Evolutionary conservation across 2,888 invertebrate genomes (phyloP).

Genomic region (Sminthurinus aureus): DNA sequence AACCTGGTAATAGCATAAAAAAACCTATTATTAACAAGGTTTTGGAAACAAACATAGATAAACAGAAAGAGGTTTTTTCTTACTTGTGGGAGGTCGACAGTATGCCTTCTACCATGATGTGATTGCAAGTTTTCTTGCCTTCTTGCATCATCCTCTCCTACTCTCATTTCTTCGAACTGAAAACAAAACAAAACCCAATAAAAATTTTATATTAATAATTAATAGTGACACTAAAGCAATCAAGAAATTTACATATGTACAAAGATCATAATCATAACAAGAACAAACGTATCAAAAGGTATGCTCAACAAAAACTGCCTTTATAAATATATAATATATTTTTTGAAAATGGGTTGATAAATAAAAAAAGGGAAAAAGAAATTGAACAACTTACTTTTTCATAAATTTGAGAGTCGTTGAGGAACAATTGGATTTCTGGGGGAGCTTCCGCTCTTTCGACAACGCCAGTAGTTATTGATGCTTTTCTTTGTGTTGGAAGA

Average conservation of each 20-base stretch:
- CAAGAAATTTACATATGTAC: background rate
- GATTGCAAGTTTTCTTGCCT: slow-evolving; percentile 53
- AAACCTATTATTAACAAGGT: background rate
- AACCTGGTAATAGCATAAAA: too few relatives aligned
- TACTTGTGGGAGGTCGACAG: slow-evolving; percentile 60
- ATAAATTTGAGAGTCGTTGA: slow-evolving; percentile 68
- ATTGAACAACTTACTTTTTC: slow-evolving; percentile 68
- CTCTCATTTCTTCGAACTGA: slow-evolving; percentile 59
- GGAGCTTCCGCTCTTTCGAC: slow-evolving; percentile 54
- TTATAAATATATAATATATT: background rate
- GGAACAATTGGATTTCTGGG: slow-evolving; percentile 61
- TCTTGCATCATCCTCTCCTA: slow-evolving; percentile 53
- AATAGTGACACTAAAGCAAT: too few relatives aligned
- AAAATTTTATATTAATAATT: background rate
- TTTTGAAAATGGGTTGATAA: background rate
- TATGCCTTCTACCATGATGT: slow-evolving; percentile 59
- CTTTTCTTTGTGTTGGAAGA: slow-evolving; percentile 56
- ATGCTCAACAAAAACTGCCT: too few relatives aligned
- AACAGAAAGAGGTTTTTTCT: background rate
- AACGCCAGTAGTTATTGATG: slow-evolving; percentile 60
- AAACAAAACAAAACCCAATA: background rate
- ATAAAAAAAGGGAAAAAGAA: background rate
- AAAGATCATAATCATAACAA: background rate
- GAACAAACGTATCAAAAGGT: background rate
- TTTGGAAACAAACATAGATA: background rate